Conservation (phyloP, 2,113 vertebrate species). For the Petromus typicus region DNA sequence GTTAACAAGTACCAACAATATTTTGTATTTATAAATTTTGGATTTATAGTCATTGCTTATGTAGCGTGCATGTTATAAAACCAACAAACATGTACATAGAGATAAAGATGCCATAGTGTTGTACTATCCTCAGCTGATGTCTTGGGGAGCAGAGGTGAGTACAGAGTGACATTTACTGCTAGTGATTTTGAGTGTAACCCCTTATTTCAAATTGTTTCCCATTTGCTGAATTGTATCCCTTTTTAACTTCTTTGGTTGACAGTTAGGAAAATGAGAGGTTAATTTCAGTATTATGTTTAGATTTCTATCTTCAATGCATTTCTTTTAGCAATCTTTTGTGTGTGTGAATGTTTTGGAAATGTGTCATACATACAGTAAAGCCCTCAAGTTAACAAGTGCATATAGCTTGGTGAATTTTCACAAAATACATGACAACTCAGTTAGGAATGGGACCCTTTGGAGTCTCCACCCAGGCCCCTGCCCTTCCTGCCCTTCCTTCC, state of each 20-base stretch:
- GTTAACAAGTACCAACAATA: neutral
- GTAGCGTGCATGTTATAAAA: neutral
- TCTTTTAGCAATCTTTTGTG: neutral
- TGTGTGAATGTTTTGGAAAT: neutral
- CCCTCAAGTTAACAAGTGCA: neutral
- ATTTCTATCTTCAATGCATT: neutral
- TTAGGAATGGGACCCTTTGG: neutral
- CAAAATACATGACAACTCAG: neutral
- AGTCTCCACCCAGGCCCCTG: neutral
- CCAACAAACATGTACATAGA: neutral
- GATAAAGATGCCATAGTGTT: neutral
- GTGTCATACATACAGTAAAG: neutral
- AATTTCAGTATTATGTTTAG: neutral
- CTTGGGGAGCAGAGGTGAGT: neutral
- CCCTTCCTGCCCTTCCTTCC: neutral
- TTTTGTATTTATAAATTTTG: neutral
- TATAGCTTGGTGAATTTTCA: neutral
- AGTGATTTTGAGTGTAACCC: neutral
- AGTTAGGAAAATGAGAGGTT: neutral
- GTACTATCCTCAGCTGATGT: neutral
- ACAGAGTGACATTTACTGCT: neutral
- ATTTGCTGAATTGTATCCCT: neutral
- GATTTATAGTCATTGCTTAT: neutral
- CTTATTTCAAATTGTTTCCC: neutral
- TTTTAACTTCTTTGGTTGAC: neutral